Conservation (phyloP, 2,888 invertebrate genomes). For the Eupithecia tripunctaria region DNA sequence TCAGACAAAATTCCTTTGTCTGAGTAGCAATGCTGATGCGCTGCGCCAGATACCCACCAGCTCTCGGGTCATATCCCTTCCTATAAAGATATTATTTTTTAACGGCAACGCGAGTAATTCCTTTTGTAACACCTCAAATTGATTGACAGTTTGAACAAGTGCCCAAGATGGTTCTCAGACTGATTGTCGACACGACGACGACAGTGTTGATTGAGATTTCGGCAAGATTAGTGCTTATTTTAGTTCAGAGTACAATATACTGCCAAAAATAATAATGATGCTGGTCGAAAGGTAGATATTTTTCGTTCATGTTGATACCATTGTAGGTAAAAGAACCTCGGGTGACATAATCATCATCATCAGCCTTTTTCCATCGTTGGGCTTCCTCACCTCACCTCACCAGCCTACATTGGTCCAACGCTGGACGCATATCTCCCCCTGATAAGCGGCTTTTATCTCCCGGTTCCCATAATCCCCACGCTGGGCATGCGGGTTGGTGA, state of each 20-base stretch:
- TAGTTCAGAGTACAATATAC: conserved; percentile 3
- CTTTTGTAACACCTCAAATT: conserved; percentile 15
- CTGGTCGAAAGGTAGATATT: conserved; percentile 9
- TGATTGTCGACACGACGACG: conserved; percentile 32
- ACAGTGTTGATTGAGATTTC: conserved; percentile 34
- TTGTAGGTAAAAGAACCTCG: not conserved
- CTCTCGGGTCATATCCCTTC: too few species aligned
- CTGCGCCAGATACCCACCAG: too few species aligned
- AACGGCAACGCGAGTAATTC: not conserved
- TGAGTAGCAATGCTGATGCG: too few species aligned
- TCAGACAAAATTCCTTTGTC: too few species aligned
- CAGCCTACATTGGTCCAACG: too few species aligned
- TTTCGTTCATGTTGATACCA: not conserved
- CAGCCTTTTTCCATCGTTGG: not conserved
- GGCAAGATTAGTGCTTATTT: conserved; percentile 25
- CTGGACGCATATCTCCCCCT: too few species aligned
- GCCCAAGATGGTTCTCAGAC: conserved; percentile 38
- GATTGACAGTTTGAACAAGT: conserved; percentile 34
- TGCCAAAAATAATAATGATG: conserved; percentile 11
- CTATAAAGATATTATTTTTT: not conserved
- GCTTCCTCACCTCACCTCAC: too few species aligned
- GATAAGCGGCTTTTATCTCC: too few species aligned
- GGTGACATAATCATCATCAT: not conserved
- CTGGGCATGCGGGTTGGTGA: too few species aligned
- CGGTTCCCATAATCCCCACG: too few species aligned